phyloP scores from a whole-genome alignment of 2,888 invertebrate genomes.

The Pediacus dermestoides region DNA sequence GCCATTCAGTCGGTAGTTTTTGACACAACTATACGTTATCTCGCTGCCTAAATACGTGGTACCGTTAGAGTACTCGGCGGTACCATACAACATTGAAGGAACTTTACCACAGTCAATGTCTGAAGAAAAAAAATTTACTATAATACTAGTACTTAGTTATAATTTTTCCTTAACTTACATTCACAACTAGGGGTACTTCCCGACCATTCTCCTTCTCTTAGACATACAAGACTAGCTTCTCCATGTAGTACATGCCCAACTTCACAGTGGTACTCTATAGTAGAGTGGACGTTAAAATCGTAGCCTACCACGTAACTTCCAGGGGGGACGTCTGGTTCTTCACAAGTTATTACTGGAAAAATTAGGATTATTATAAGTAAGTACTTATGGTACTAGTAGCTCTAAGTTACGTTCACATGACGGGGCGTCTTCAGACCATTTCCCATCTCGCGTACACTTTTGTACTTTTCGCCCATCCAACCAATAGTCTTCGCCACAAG shows the following conservation, averaged over 20 bases:
- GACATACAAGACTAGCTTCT: slow-evolving; percentile 66
- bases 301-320: slow-evolving; percentile 87
- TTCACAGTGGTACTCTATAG: slow-evolving; percentile 85
- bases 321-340: slow-evolving; percentile 79
- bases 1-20: slow-evolving; percentile 76
- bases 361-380: neutral
- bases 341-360: slow-evolving; percentile 74
- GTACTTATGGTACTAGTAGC: neutral
- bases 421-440: slow-evolving; percentile 83
- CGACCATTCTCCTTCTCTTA: slow-evolving; percentile 78
- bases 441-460: slow-evolving; percentile 76
- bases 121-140: slow-evolving; percentile 40
- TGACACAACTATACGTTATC: slow-evolving; percentile 74
- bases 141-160: slow-evolving; percentile 10
- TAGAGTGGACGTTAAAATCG: slow-evolving; percentile 84
- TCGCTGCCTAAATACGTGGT: slow-evolving; percentile 79
- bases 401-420: slow-evolving; percentile 72
- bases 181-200: slow-evolving; percentile 77
- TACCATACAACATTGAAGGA: slow-evolving; percentile 73
- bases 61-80: slow-evolving; percentile 69
- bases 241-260: slow-evolving; percentile 77
- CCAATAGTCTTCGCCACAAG: slow-evolving; percentile 81
- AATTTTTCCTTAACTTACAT: slow-evolving; percentile 59
- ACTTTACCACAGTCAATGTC: slow-evolving; percentile 88
- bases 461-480: slow-evolving; percentile 67